phyloP scores from a whole-genome alignment of 2,113 vertebrate species.

The Eptesicus fuscus region DNA sequence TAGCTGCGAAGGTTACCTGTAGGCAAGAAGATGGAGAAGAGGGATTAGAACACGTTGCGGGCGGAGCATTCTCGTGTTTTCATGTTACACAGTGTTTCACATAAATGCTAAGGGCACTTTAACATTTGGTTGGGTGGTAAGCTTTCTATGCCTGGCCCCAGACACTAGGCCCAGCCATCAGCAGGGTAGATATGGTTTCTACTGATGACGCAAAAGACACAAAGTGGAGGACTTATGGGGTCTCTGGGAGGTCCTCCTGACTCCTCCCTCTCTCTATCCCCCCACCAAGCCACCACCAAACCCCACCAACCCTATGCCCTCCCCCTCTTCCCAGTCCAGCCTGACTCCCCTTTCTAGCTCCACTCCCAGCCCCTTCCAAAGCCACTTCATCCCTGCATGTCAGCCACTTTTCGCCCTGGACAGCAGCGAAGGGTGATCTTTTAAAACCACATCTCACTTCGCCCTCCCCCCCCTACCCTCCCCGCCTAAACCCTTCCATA shows the following conservation, averaged over 20 bases:
- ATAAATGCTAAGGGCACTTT: too few species aligned
- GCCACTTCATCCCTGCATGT: not conserved
- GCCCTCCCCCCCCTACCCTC: not conserved
- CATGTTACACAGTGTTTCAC: too few species aligned
- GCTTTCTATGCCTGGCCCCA: not conserved
- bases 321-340: not conserved
- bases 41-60: not conserved
- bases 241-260: not conserved
- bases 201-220: not conserved
- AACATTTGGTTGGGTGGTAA: not conserved
- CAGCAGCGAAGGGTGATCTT: not conserved
- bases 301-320: not conserved
- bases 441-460: not conserved
- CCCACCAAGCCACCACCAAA: not conserved
- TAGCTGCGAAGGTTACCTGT: slow-evolving; percentile 87
- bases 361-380: not conserved
- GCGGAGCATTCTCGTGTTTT: too few species aligned
- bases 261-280: not conserved
- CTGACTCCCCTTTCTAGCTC: not conserved
- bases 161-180: not conserved
- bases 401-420: too few species aligned
- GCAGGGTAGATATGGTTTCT: not conserved
- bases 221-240: not conserved
- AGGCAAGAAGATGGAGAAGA: slow-evolving; percentile 15
- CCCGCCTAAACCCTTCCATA: not conserved